Evolutionary conservation across 2,888 invertebrate species (phyloP).

Genomic region (Apodemia hepburni): DNA sequence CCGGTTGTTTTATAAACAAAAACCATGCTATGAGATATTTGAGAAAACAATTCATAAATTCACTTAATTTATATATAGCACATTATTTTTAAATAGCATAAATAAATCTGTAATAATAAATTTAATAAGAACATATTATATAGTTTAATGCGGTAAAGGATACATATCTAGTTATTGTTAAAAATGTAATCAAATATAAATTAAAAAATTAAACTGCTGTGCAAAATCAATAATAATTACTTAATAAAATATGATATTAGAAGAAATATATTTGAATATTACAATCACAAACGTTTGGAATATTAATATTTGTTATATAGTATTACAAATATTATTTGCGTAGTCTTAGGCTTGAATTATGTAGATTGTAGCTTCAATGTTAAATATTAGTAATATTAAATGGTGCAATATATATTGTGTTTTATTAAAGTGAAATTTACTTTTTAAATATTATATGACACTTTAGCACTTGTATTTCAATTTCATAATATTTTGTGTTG

Average conservation of each 20-base stretch:
- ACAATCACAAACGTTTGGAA: conserved; percentile 30
- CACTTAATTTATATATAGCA: too few species aligned
- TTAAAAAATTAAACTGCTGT: conserved; percentile 53
- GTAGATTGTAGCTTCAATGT: not conserved
- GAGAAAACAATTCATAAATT: too few species aligned
- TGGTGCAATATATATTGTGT: not conserved
- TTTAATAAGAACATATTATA: not conserved
- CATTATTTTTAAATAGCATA: not conserved
- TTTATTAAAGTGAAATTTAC: not conserved
- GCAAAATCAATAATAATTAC: conserved; percentile 59
- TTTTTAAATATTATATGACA: too few species aligned
- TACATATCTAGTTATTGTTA: not conserved
- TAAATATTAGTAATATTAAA: not conserved
- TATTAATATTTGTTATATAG: conserved; percentile 20
- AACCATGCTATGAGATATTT: too few species aligned
- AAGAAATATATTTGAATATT: not conserved
- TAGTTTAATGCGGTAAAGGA: not conserved
- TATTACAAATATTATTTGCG: conserved; percentile 16
- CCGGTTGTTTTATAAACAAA: too few species aligned
- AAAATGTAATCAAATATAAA: conserved; percentile 5
- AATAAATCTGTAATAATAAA: not conserved
- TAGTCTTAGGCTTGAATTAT: not conserved
- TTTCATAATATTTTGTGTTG: too few species aligned
- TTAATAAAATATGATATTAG: conserved; percentile 16
- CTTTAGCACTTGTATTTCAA: too few species aligned